Percentiles rank a stretch among this genome's conserved stretches.
These are phyloP conservation scores for Florisuga fusca DNA, from an alignment of 2,797 vertebrate species.

Conservation along the genomic window DNA sequence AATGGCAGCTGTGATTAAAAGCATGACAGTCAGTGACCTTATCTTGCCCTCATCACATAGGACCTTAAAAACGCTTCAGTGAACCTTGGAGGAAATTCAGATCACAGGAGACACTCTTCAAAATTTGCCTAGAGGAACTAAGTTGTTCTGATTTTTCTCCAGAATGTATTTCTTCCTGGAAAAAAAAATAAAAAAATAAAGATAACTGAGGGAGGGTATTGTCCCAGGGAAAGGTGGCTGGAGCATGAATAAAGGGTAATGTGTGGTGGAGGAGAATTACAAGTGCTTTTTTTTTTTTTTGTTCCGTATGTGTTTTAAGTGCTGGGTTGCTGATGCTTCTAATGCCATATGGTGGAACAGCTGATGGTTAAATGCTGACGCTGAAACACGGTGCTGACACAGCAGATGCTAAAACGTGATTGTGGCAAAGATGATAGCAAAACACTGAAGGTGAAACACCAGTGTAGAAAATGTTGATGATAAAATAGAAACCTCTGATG, in stretches of 20 bases:
- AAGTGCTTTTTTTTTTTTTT: conserved; percentile 40
- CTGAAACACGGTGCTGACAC: conserved; percentile 67
- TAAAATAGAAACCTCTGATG: background rate
- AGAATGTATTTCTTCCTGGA: background rate
- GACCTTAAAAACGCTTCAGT: conserved; percentile 50
- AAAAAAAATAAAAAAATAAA: background rate
- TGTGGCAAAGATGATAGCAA: conserved; percentile 54
- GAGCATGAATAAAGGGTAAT: background rate
- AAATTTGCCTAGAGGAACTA: conserved; percentile 12
- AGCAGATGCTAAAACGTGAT: conserved; percentile 65
- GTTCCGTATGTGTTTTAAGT: background rate
- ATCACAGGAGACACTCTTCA: background rate
- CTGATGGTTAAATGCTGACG: conserved; percentile 76
- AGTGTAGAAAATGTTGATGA: background rate
- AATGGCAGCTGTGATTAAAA: background rate
- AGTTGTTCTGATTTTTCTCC: background rate
- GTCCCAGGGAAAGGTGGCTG: background rate
- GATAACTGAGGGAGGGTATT: background rate
- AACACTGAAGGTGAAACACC: conserved; percentile 66
- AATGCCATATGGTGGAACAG: conserved; percentile 74
- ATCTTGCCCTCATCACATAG: background rate
- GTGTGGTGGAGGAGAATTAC: background rate
- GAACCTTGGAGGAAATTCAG: conserved; percentile 27
- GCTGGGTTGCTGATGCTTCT: conserved; percentile 47
- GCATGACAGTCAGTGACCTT: conserved; percentile 37